Evolutionary conservation across 2,113 vertebrate genomes (phyloP).

Genomic region (Mohoua ochrocephala): DNA sequence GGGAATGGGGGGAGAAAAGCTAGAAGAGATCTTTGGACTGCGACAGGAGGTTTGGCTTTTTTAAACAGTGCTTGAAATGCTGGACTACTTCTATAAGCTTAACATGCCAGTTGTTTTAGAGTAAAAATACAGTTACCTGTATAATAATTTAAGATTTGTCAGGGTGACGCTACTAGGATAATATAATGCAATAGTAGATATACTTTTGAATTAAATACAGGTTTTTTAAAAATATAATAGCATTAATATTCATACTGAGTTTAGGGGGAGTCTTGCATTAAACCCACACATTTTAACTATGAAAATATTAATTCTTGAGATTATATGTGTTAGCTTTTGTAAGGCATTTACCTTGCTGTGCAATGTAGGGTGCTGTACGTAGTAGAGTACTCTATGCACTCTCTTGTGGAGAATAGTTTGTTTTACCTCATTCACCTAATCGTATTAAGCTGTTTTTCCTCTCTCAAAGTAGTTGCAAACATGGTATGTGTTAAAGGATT

Average conservation of each 20-base stretch:
- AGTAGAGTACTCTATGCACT: not conserved
- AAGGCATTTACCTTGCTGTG: not conserved
- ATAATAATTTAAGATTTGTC: not conserved
- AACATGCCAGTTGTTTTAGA: not conserved
- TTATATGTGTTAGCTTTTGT: not conserved
- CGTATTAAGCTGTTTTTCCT: not conserved
- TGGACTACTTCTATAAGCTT: not conserved
- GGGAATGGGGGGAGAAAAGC: accelerated
- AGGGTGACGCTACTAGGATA: not conserved
- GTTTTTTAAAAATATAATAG: not conserved
- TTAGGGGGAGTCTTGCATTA: not conserved
- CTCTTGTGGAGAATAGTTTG: not conserved
- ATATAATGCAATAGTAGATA: not conserved
- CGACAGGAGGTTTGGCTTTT: not conserved
- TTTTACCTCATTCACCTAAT: not conserved
- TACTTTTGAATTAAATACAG: not conserved
- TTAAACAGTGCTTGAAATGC: not conserved
- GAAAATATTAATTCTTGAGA: not conserved
- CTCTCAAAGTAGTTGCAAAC: not conserved
- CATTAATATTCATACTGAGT: not conserved
- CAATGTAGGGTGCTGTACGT: accelerated
- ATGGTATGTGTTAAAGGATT: not conserved
- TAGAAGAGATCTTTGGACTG: not conserved
- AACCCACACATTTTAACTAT: not conserved
- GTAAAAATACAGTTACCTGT: not conserved